A percentile compares a stretch with the other conserved stretches of the same genome.
Conservation (phyloP, 2,797 vertebrate genomes). For the Schizopygopsis malacanthus region DNA sequence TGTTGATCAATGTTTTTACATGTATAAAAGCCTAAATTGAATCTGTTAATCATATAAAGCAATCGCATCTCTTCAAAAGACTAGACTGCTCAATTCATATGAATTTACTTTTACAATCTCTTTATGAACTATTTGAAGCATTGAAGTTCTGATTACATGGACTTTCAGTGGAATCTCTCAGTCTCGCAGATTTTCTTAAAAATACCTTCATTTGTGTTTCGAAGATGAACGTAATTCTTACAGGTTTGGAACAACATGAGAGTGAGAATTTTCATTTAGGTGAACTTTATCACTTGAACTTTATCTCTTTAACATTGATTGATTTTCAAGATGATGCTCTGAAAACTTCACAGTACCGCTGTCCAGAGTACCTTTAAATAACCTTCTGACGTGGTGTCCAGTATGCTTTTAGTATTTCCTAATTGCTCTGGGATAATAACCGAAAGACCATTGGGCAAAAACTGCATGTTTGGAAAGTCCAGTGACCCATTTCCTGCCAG, state of each 20-base stretch:
- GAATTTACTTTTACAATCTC: neutral
- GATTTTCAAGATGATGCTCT: neutral
- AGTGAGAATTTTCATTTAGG: neutral
- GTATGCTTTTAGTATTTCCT: constrained; percentile 14
- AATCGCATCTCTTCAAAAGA: too few relatives aligned
- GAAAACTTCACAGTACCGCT: neutral
- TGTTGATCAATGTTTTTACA: too few relatives aligned
- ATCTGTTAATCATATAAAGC: neutral
- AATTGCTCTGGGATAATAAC: neutral
- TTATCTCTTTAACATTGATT: neutral
- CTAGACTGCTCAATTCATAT: neutral
- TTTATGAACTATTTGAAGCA: too few relatives aligned
- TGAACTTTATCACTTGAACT: neutral
- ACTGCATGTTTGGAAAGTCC: neutral
- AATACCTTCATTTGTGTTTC: neutral
- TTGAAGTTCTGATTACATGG: neutral
- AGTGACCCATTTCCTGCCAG: neutral
- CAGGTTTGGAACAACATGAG: neutral
- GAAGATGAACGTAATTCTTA: neutral
- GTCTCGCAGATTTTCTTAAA: neutral
- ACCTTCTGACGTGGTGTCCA: neutral
- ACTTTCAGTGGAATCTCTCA: neutral
- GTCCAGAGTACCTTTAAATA: neutral
- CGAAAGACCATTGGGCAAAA: neutral
- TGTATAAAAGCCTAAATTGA: neutral